A percentile compares a stretch with the other conserved stretches of the same genome.
phyloP scores from a whole-genome alignment of 2,797 vertebrate genomes.

The Rhinoraja longicauda region DNA sequence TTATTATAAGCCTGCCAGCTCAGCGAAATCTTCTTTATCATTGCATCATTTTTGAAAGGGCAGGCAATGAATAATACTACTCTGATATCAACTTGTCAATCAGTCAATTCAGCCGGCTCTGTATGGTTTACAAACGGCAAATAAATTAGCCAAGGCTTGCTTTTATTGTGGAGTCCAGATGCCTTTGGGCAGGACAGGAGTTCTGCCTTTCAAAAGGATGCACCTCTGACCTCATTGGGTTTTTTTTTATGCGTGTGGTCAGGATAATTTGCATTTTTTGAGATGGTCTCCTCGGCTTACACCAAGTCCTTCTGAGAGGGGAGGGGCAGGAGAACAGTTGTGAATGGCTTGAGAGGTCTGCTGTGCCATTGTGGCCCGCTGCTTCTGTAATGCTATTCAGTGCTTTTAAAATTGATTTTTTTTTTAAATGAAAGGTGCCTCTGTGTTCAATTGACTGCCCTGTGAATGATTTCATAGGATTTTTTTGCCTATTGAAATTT shows the following conservation, averaged over 20 bases:
- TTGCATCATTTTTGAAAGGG: background rate
- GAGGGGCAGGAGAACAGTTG: background rate
- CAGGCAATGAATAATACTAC: background rate
- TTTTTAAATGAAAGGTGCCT: background rate
- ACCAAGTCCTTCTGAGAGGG: background rate
- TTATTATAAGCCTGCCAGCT: background rate
- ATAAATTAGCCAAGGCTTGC: constrained; percentile 6
- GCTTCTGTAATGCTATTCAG: background rate
- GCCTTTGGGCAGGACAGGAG: constrained; percentile 14
- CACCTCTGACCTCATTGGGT: background rate
- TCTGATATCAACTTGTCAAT: background rate
- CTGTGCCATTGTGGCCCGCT: background rate
- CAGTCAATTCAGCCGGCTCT: background rate
- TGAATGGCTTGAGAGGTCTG: background rate
- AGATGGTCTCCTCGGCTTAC: background rate
- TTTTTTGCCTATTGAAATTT: background rate
- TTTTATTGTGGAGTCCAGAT: background rate
- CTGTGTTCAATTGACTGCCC: background rate
- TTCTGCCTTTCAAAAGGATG: background rate
- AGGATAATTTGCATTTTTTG: constrained; percentile 13
- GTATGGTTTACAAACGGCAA: background rate
- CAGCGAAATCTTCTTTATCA: background rate
- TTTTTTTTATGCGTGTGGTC: background rate
- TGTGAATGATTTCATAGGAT: background rate
- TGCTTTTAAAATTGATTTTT: background rate